A percentile compares a stretch with the other conserved stretches of the same genome.
Conservation (phyloP, 2,888 invertebrate genomes). For the Zaprionus bogoriensis region DNA sequence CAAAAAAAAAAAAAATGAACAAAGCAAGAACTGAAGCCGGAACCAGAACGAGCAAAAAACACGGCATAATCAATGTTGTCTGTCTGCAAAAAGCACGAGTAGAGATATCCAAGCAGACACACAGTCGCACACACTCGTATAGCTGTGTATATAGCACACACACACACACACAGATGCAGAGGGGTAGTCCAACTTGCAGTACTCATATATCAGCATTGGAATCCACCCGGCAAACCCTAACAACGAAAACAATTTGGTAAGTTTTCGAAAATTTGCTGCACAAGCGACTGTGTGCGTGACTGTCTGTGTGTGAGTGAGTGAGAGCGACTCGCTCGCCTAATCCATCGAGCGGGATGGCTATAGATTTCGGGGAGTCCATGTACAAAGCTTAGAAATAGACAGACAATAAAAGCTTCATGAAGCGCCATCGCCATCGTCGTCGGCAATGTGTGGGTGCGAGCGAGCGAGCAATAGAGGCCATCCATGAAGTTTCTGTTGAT, state of each 20-base stretch:
- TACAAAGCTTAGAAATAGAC: constrained; percentile 78
- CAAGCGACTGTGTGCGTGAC: constrained; percentile 33
- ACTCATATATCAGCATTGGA: constrained; percentile 76
- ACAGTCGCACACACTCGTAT: constrained; percentile 2
- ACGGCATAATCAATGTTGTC: constrained; percentile 73
- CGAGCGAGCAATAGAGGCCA: constrained; percentile 54
- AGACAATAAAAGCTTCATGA: constrained; percentile 80
- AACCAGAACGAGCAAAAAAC: constrained; percentile 44
- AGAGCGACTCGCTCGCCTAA: constrained; percentile 55
- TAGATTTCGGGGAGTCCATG: constrained; percentile 69
- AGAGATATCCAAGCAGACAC: constrained; percentile 24
- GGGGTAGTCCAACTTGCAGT: constrained; percentile 37
- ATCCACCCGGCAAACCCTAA: constrained; percentile 77
- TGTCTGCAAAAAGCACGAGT: constrained; percentile 49
- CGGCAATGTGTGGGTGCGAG: constrained; percentile 33
- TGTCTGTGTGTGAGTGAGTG: constrained; percentile 27
- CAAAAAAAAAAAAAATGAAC: constrained; percentile 22
- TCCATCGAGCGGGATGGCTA: constrained; percentile 66
- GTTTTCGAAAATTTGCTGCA: constrained; percentile 76
- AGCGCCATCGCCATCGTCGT: constrained; percentile 56
- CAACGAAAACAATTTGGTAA: constrained; percentile 79
- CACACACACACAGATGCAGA: constrained; percentile 54
- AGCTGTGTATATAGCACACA: constrained; percentile 18
- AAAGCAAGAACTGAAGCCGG: neutral
- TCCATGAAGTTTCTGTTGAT: constrained; percentile 80